phyloP scores from a whole-genome alignment of 2,888 invertebrate species.

The Tillus elongatus region DNA sequence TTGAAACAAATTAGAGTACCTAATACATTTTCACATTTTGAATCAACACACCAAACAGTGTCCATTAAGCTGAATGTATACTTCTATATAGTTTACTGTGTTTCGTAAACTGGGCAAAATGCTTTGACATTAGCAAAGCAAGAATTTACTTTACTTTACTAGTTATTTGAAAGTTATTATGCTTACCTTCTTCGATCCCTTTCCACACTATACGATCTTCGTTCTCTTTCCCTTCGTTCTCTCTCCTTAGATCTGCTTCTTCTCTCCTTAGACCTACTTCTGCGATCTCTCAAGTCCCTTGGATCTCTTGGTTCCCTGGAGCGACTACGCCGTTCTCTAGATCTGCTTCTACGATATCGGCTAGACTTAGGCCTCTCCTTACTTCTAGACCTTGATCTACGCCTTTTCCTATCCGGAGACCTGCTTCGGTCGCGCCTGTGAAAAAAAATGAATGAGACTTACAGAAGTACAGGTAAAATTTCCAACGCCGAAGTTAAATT shows the following conservation, averaged over 20 bases:
- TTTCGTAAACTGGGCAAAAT: too few species aligned
- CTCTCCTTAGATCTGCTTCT: constrained; percentile 38
- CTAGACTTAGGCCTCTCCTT: constrained; percentile 47
- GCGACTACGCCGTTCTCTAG: constrained; percentile 45
- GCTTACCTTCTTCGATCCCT: constrained; percentile 30
- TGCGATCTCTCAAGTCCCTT: constrained; percentile 24
- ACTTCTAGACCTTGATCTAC: constrained; percentile 29
- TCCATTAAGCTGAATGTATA: too few species aligned
- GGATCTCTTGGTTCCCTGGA: constrained; percentile 25
- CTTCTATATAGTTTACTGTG: too few species aligned
- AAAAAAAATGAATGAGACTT: too few species aligned
- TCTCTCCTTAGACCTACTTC: constrained; percentile 32
- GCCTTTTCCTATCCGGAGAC: constrained; percentile 33
- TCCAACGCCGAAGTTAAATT: too few species aligned
- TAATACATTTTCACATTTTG: too few species aligned
- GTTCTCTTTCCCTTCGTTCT: constrained; percentile 30
- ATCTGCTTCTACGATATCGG: constrained; percentile 57
- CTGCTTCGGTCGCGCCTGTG: constrained; percentile 33
- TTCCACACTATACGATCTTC: constrained; percentile 30
- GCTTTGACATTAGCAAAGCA: too few species aligned
- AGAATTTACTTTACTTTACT: too few species aligned
- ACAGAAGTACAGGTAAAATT: too few species aligned
- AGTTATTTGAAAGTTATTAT: too few species aligned
- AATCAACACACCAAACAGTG: too few species aligned
- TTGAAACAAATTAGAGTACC: too few species aligned